Evolutionary conservation across 92 coral and sea anemone genomes (phyloP), one percentile per base, ranked within the genome.

Genomic region (Isaurus tuberculatus): DNA sequence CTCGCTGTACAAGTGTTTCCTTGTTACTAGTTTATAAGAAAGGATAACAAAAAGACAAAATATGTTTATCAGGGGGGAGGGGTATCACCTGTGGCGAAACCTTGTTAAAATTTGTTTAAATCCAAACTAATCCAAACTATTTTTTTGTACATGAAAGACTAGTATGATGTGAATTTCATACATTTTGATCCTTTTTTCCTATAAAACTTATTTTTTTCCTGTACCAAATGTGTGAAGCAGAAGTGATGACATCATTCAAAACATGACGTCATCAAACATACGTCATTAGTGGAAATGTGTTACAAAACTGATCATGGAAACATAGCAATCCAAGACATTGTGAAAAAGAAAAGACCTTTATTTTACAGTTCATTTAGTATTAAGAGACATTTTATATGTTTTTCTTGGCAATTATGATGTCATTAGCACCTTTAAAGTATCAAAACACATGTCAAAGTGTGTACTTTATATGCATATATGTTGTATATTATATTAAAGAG

Each of bases 401-500:
- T 36, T 36, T 36, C 42, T 36, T 36, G 42, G 42, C 42, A 36
- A 65, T 65, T 65, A 65, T 65, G 70, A 65, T 33, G 70, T 65
- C 70, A 65, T 65, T 65, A 65, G 70, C 70, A 65, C 70, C 70
- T 65, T 26, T 65, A 27, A 65, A 65, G 32, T 65, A 65, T 65
- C 70, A 65, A 65, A 65, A 51, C 17, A 73, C 80, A 73, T 43
- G 80, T 42, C 80, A 73, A 73, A 73, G 80, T 73, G 80, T 73
- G 80, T 73, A 73, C 16, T 73, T 73, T 73, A 73, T 43, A 73
- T 73, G 80, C 63, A 42, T 75, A 49, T 75, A 48, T 48, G 66
- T 49, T 75, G 81, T 75, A 75, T 75, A 75, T 75, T 43, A n/a
- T 49, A 48, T 48, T 75, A 49, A 43, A 75, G 81, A 75, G 66